phyloP scores from a whole-genome alignment of 1,140 invertebrate genomes.

The Ectropis grisescens region DNA sequence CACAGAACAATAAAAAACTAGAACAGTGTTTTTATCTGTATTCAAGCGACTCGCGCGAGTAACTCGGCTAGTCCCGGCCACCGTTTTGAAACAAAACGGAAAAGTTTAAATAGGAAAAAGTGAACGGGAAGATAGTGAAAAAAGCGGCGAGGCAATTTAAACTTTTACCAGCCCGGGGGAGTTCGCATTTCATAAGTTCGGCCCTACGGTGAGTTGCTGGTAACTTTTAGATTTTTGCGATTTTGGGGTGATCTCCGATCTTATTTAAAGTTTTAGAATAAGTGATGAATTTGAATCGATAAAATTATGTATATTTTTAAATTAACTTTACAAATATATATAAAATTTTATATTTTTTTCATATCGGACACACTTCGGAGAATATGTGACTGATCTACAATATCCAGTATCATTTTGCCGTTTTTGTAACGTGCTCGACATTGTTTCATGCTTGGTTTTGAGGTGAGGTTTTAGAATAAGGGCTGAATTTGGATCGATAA shows the following conservation, averaged over 20 bases:
- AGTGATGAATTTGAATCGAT: constrained; percentile 6
- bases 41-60: not conserved
- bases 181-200: constrained; percentile 46
- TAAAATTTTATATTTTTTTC: no score
- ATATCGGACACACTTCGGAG: no score
- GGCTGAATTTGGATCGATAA: no score
- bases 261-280: constrained; percentile 1
- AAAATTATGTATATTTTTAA: constrained; percentile 1
- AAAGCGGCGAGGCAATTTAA: constrained; percentile 55
- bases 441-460: no score
- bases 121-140: constrained; percentile 58
- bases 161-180: constrained; percentile 40
- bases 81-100: constrained; percentile 48
- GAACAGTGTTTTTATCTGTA: constrained; percentile 29
- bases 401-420: no score
- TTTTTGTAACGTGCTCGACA: no score
- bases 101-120: constrained; percentile 67
- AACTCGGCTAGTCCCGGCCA: no score
- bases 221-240: constrained; percentile 22
- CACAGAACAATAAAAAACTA: no score
- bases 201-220: constrained; percentile 41
- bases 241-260: not conserved
- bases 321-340: no score
- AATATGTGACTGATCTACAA: no score
- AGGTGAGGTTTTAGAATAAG: no score